Base-by-base conservation (phyloP, 2,113 vertebrate species). In the Pollimyrus isidori region DNA sequence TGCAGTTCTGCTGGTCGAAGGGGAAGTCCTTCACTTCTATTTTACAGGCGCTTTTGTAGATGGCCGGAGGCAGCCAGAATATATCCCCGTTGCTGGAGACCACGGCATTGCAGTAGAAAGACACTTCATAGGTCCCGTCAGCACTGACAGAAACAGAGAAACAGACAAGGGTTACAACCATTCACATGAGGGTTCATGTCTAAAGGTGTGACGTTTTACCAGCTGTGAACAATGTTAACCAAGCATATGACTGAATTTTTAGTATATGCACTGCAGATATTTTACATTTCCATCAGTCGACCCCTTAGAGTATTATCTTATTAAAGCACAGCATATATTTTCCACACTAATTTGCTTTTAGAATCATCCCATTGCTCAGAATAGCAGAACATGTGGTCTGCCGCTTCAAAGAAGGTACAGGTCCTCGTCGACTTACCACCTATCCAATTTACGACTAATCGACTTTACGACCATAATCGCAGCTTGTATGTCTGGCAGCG, bases 1-100 rank as follows among this genome's bases (percentile, higher is more conserved):
- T 96, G 91, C 96, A 96, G 94, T 96, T 96, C 92, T 96, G 96
- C 92, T 96, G 96, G 94, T 96, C 96, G 23, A 96, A 96, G 26
- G 96, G 96, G 85, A 96, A 96, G 92, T 96, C 94, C 3, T 95
- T 95, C 7, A 96, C 96, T 90, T 96, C 95, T 0, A 96, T 96
- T 92, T 96, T 96, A 92, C 96, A 96, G 62, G 96, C 96, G 0
- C 96, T 96, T 89, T 96, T 96, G 91, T 96, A 96, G 92, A 96
- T 96, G 15, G 96, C 96, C 3, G 96, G 96, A 3, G 96, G 96
- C 69, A 96, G 95, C 96, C 96, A 96, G 91, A 92, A 91, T 5
- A 96, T 95, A 89, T 96, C 95, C 0, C 96, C 96, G 0, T 95
- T 96, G 93, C 94, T 95, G 90, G 96, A 96, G 50, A 96, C 93